phyloP scores from a whole-genome alignment of 2,113 vertebrate genomes.

The Chrysemys picta region DNA sequence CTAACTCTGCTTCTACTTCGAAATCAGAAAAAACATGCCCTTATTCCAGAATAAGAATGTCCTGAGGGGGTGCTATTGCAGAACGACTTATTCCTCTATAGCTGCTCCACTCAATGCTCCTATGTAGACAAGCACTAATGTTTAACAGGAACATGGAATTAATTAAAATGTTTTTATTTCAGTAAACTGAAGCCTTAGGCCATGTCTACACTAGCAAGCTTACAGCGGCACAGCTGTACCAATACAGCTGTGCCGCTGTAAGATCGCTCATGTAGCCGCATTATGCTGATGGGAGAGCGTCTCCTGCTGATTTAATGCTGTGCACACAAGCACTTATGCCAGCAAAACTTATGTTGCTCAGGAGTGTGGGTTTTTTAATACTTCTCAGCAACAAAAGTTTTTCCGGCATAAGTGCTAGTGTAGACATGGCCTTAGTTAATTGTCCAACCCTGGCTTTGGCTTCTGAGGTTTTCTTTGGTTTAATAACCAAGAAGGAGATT shows the following conservation, averaged over 20 bases:
- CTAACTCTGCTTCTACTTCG: background rate
- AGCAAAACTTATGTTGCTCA: too few species aligned
- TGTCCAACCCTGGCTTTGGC: background rate
- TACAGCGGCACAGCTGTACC: too few species aligned
- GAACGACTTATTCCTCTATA: conserved; percentile 39
- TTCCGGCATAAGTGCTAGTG: too few species aligned
- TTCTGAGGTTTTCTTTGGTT: conserved; percentile 47
- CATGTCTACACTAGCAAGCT: too few species aligned
- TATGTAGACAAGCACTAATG: background rate
- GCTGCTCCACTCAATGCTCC: conserved; percentile 33
- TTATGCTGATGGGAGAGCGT: too few species aligned
- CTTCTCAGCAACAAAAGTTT: too few species aligned
- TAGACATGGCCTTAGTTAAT: background rate
- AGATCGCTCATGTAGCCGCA: too few species aligned
- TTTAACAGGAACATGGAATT: conserved; percentile 43
- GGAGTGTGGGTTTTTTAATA: too few species aligned
- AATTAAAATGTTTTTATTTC: background rate
- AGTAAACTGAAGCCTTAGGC: background rate
- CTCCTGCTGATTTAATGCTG: too few species aligned
- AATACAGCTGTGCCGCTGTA: too few species aligned
- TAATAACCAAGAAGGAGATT: background rate
- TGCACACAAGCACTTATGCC: too few species aligned
- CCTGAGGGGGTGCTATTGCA: background rate
- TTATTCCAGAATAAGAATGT: background rate
- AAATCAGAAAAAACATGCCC: background rate